phyloP scores from a whole-genome alignment of 1,140 invertebrate genomes.

The Matsumurasca onukii region DNA sequence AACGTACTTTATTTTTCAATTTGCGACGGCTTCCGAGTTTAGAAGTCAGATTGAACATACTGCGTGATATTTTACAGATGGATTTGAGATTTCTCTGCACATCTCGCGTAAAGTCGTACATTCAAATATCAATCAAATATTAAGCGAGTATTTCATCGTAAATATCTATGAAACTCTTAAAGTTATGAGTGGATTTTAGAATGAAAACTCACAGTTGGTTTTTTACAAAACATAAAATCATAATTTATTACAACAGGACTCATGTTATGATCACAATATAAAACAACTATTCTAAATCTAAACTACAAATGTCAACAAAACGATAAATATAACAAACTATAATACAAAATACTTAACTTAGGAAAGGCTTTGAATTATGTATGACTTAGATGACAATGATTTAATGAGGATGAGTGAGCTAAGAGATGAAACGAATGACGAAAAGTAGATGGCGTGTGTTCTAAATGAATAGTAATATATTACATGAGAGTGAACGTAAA shows the following conservation, averaged over 20 bases:
- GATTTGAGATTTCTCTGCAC: too few species aligned
- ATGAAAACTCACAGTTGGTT: not conserved
- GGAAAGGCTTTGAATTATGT: not conserved
- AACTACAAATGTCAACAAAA: constrained; percentile 8
- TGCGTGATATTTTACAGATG: too few species aligned
- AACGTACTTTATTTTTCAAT: too few species aligned
- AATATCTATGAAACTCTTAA: too few species aligned
- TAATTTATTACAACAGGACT: constrained; percentile 25
- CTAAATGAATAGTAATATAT: too few species aligned
- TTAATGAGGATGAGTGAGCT: not conserved
- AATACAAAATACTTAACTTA: constrained; percentile 13
- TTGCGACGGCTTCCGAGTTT: too few species aligned
- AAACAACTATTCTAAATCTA: not conserved
- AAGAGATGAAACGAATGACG: not conserved
- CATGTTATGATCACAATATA: constrained; percentile 16
- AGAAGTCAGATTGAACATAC: too few species aligned
- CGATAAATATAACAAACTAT: constrained; percentile 12
- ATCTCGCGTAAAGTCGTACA: too few species aligned
- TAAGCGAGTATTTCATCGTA: too few species aligned
- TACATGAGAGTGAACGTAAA: too few species aligned
- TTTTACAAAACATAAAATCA: constrained; percentile 27
- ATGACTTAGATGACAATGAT: constrained; percentile 15
- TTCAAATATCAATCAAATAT: too few species aligned
- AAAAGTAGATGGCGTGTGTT: too few species aligned
- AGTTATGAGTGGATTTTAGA: not conserved